Percentiles rank a stretch among this genome's conserved stretches.
Evolutionary conservation across 1,140 invertebrate genomes (phyloP).

Genomic region (Polypedilum vanderplanki): DNA sequence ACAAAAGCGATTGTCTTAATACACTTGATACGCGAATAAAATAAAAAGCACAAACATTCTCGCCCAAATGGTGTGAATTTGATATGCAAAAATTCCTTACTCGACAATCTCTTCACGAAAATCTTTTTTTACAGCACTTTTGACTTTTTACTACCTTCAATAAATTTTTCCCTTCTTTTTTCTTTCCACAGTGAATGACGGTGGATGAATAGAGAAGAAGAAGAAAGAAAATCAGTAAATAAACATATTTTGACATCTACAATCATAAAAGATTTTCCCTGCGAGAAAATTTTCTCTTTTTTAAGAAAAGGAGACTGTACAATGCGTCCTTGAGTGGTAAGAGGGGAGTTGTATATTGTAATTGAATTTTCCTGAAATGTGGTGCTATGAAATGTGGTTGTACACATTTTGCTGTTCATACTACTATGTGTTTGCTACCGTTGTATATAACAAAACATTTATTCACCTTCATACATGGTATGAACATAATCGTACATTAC

Average conservation of each 20-base stretch:
- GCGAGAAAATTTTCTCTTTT: not conserved
- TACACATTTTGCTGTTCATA: not conserved
- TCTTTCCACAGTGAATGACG: too few species aligned
- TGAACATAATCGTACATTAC: not conserved
- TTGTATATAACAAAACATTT: not conserved
- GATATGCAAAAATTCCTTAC: too few species aligned
- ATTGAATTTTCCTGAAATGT: constrained; percentile 14
- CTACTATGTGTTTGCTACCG: too few species aligned
- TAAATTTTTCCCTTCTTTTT: too few species aligned
- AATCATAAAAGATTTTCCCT: constrained; percentile 6
- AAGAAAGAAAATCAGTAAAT: not conserved
- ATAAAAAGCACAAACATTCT: too few species aligned
- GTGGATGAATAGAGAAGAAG: not conserved
- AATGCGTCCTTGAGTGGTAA: constrained; percentile 14
- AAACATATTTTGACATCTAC: constrained; percentile 3
- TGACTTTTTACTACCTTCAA: not conserved
- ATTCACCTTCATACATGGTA: not conserved
- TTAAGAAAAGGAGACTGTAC: not conserved
- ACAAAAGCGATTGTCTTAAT: too few species aligned
- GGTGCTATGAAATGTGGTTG: constrained; percentile 4
- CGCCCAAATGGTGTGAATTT: too few species aligned
- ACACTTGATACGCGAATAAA: too few species aligned
- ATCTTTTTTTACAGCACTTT: too few species aligned
- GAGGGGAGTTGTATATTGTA: constrained; percentile 2
- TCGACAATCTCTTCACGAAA: too few species aligned